Conservation (phyloP, 2,888 invertebrate species). For the Sericinus montela region DNA sequence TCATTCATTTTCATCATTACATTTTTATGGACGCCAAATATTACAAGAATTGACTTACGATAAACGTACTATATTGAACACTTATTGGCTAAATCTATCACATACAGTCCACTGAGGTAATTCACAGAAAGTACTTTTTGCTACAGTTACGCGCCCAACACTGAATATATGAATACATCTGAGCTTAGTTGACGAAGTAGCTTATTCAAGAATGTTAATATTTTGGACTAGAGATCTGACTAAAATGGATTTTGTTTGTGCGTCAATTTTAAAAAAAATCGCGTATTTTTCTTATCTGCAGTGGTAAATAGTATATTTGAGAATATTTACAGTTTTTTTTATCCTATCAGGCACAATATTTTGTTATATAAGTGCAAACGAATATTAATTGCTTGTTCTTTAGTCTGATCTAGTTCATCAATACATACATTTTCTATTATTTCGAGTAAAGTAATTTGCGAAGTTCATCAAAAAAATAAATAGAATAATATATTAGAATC, state of each 20-base stretch:
- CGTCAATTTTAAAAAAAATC: constrained; percentile 31
- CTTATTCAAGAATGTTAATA: constrained; percentile 57
- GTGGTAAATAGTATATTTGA: constrained; percentile 22
- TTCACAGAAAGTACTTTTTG: constrained; percentile 58
- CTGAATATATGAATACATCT: constrained; percentile 42
- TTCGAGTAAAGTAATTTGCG: no score
- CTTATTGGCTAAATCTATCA: constrained; percentile 78
- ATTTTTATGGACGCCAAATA: constrained; percentile 62
- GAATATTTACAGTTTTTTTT: constrained; percentile 18
- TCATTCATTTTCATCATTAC: no score
- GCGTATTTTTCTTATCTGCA: constrained; percentile 15
- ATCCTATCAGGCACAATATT: constrained; percentile 10
- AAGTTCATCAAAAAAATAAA: no score
- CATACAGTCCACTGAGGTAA: constrained; percentile 76
- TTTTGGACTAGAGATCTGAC: constrained; percentile 74
- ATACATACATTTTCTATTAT: no score
- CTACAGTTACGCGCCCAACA: constrained; percentile 29
- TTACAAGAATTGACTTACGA: constrained; percentile 68
- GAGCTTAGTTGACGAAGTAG: constrained; percentile 47
- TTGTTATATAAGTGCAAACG: constrained; percentile 8
- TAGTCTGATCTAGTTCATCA: not conserved
- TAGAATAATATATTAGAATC: no score
- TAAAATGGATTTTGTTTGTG: constrained; percentile 58
- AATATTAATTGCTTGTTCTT: constrained; percentile 5
- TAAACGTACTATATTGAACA: constrained; percentile 71